Evolutionary conservation across 2,797 vertebrate genomes (phyloP), one percentile per base, ranked within the genome.

Genomic region (Muscicapa comitata): DNA sequence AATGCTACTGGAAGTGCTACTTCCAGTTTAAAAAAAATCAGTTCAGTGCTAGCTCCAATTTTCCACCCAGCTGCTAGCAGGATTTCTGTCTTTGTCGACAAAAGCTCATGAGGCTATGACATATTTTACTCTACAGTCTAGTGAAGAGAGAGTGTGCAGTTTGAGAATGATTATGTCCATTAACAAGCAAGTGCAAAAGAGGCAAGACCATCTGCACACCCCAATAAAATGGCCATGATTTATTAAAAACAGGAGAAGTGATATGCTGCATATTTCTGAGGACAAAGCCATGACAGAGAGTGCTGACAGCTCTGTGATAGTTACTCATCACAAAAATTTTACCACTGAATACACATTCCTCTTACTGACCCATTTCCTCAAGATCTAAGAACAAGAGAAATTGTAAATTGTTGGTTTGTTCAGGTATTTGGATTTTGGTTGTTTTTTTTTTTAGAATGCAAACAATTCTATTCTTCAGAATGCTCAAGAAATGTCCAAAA

Each of bases 351-450:
- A 19, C 13, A 53, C 18, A 50, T 26, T 82, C 11, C n/a, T 67
- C 40, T 55, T 28, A 25, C 19, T 17, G 38, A 68, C 31, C 33
- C 18, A 40, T 26, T 84, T 67, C 38, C 35, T 84, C n/a, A 62
- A 65, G 21, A 28, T 31, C 7, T 37, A 76, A 76, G 37, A 29
- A 67, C 13, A 77, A 42, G 13, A 90, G 11, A 26, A 80, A 55
- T 7, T 26, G 13, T 25, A 73, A 75, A 54, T 9, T 47, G 15
- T 38, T 65, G 5, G 19, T 38, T 79, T 74, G 15, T 21, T 67
- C 7, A 11, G 17, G 15, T 16, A 16, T 2, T 37, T 45, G 28
- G 31, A 5, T 9, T 1, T 48, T 13, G 38, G 12, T 1, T 9
- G 29, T 40, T 62, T 70, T 66, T 57, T 6, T 63, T 71, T 66